These are phyloP conservation scores for Eupeodes luniger DNA, from an alignment of 2,888 invertebrate genomes.

Conservation along the genomic window DNA sequence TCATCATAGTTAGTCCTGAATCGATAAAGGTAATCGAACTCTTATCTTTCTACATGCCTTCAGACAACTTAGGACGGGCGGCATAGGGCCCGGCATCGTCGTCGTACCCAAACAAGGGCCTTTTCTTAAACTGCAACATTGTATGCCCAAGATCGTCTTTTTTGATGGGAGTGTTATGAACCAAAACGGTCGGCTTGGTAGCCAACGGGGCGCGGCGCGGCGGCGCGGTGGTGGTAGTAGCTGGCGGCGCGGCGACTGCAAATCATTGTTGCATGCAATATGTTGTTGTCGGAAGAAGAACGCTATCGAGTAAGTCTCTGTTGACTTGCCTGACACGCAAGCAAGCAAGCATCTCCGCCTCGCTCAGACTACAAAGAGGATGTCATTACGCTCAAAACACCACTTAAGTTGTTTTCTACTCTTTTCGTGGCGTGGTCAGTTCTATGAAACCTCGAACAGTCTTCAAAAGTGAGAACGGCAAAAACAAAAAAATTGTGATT, in stretches of 20 bases:
- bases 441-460: not conserved
- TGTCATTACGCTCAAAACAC: constrained; percentile 60
- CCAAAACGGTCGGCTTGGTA: constrained; percentile 55
- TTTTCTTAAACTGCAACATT: constrained; percentile 18
- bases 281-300: constrained; percentile 54
- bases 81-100: not conserved
- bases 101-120: not conserved
- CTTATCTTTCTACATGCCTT: not conserved
- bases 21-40: not conserved
- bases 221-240: not conserved
- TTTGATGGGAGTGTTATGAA: constrained; percentile 54
- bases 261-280: constrained; percentile 73
- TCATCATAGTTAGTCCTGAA: constrained; percentile 2
- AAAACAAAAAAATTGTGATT: too few species aligned
- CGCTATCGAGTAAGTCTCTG: constrained; percentile 29
- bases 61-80: not conserved
- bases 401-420: constrained; percentile 55
- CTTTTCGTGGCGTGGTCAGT: constrained; percentile 29
- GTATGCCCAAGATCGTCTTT: constrained; percentile 22
- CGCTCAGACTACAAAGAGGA: constrained; percentile 44
- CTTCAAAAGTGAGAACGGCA: not conserved
- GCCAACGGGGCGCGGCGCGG: not conserved
- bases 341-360: constrained; percentile 43
- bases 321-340: constrained; percentile 49
- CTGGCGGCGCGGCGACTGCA: constrained; percentile 23